These are phyloP conservation scores for Microtus oregoni DNA, from an alignment of 2,113 vertebrate genomes.

Conservation along the genomic window DNA sequence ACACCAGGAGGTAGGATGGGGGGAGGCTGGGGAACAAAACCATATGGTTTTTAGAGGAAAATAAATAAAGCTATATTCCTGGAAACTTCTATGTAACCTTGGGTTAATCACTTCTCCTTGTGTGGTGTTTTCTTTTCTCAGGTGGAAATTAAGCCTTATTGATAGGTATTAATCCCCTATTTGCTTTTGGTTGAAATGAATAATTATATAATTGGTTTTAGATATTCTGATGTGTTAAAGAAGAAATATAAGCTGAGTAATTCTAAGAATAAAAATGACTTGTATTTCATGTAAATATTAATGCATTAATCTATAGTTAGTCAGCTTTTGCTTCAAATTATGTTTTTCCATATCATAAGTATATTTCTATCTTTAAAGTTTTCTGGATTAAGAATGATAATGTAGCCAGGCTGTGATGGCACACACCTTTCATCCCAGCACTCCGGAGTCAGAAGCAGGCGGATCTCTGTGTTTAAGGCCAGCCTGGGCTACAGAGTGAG, in stretches of 20 bases:
- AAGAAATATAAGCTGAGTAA: background rate
- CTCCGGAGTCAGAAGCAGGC: no score
- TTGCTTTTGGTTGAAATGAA: background rate
- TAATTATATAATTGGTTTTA: background rate
- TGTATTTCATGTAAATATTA: background rate
- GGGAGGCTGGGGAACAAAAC: background rate
- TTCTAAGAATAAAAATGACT: background rate
- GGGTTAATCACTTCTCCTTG: background rate
- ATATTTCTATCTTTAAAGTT: background rate
- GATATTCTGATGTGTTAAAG: background rate
- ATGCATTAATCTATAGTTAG: background rate
- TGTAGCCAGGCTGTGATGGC: background rate
- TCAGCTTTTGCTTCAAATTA: background rate
- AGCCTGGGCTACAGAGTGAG: background rate
- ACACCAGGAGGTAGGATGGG: no score
- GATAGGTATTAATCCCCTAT: background rate
- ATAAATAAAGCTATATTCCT: background rate
- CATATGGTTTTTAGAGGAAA: background rate
- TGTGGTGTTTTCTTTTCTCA: background rate
- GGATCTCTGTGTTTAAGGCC: no score
- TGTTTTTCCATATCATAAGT: background rate
- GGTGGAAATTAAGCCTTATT: no score
- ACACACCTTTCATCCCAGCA: background rate
- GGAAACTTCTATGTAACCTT: background rate
- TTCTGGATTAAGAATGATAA: background rate